Evolutionary conservation across 1,140 invertebrate species (phyloP).

Genomic region (Drosophila parvula): DNA sequence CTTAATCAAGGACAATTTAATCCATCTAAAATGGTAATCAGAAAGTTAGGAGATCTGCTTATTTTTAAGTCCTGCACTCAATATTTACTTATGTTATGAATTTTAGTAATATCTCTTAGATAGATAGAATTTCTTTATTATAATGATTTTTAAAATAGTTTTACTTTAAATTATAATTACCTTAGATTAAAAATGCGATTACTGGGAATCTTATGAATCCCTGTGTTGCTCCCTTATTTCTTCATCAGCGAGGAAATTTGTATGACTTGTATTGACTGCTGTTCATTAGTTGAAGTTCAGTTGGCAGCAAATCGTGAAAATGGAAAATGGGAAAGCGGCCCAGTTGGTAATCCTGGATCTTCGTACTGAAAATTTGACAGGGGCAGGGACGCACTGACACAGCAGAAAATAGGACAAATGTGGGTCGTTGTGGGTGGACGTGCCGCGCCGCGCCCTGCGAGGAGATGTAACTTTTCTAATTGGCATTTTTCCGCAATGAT

Average conservation of each 20-base stretch:
- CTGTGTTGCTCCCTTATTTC: neutral
- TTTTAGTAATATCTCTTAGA: too few relatives aligned
- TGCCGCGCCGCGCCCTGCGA: neutral
- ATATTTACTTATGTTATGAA: too few relatives aligned
- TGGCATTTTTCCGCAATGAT: conserved; percentile 79
- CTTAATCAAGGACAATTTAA: too few relatives aligned
- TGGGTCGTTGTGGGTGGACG: conserved; percentile 11
- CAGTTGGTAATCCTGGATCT: conserved; percentile 26
- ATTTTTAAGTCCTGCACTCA: too few relatives aligned
- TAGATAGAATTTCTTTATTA: too few relatives aligned
- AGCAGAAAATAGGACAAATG: conserved; percentile 37
- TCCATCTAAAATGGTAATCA: too few relatives aligned
- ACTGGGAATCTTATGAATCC: neutral
- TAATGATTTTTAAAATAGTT: too few relatives aligned
- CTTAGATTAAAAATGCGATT: neutral
- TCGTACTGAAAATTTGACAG: conserved; percentile 22
- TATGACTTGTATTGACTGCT: conserved; percentile 59
- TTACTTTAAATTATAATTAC: too few relatives aligned
- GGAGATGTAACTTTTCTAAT: conserved; percentile 71
- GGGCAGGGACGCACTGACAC: conserved; percentile 20
- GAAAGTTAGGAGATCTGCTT: too few relatives aligned
- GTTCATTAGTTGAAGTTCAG: conserved; percentile 63
- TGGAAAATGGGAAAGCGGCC: conserved; percentile 33
- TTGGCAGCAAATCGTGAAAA: conserved; percentile 21
- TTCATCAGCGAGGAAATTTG: conserved; percentile 4